phyloP scores from a whole-genome alignment of 37 sponge, comb jelly and placozoan genomes.

The Haliclona indistincta region DNA sequence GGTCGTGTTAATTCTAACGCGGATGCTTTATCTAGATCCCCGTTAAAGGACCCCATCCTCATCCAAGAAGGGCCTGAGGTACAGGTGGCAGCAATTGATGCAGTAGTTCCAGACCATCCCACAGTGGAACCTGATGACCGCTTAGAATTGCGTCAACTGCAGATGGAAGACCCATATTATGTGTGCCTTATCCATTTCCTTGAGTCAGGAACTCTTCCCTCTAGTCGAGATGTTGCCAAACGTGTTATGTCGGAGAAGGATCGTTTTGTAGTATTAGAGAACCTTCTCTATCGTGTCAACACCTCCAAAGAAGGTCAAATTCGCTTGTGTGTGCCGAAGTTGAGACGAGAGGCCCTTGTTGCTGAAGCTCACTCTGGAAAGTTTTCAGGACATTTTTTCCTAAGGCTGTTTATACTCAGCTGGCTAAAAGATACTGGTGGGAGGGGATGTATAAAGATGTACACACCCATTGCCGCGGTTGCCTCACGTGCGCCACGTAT shows the following conservation, averaged over 20 bases:
- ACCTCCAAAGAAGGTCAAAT: neutral
- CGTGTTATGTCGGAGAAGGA: neutral
- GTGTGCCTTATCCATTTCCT: neutral
- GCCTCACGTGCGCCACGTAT: constrained; percentile 22
- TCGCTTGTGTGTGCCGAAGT: neutral
- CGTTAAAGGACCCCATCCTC: neutral
- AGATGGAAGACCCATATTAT: neutral
- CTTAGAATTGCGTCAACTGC: neutral
- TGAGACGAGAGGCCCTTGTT: neutral
- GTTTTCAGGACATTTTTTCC: constrained; percentile 23
- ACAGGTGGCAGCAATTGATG: neutral
- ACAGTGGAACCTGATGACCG: neutral
- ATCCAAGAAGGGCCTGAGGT: neutral
- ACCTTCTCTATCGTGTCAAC: neutral
- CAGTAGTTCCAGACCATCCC: neutral
- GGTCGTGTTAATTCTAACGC: constrained; percentile 15
- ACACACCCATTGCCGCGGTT: constrained; percentile 15
- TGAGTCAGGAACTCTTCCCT: neutral
- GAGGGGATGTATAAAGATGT: constrained; percentile 28
- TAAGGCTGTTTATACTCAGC: constrained; percentile 1
- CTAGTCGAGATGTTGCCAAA: neutral
- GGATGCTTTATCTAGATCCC: constrained; percentile 26
- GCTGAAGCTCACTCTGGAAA: constrained; percentile 1
- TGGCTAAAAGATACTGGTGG: constrained; percentile 39
- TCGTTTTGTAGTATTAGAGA: neutral